Base-by-base conservation (phyloP, 2,797 vertebrate genomes). In the Anguilla obscura region DNA sequence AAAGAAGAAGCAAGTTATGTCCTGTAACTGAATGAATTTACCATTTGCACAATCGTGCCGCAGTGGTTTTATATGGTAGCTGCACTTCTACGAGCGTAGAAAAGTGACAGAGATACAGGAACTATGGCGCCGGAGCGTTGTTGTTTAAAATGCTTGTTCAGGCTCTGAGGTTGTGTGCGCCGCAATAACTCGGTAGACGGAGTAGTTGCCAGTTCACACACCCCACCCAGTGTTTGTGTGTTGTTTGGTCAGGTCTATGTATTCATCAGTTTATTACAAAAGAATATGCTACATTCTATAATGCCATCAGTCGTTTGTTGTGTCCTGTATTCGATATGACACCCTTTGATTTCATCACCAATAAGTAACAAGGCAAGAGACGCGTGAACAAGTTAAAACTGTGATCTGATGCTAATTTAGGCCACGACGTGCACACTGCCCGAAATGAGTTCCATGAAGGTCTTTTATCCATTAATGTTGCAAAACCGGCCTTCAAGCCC, bases 381-480 rank as follows among this genome's bases (percentile, higher is more conserved):
- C 74, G 16, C 33, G 12, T 79, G 45, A 40, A 45, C 74, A 82
- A 79, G 12, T 50, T 5, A 40, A 21, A 79, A 3, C 1, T 48
- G 76, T 45, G 18, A 24, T 50, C 79, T 48, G 45, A n/a, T 82
- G 45, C n/a, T 48, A 82, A 9, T 24, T 82, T 48, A 69, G 63
- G 24, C 63, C 7, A 48, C 40, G 45, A 50, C 79, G 1, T 21
- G 45, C 50, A 5, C 2, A 2, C 79, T 82, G 5, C 16, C 45
- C 94, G 94, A 92, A 92, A 92, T 90, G 91, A 91, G 92, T 94
- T 95, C 94, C 94, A 92, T 94, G 94, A 94, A 94, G 93, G 50
- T 91, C 91, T 93, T 89, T 93, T 93, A 95, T 79, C 56, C 95
- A 94, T 95, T 96, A 95, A 93, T 88, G 91, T 86, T 89, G 88